Base-by-base conservation (phyloP, 1,140 invertebrate genomes). In the Drosophila elegans region DNA sequence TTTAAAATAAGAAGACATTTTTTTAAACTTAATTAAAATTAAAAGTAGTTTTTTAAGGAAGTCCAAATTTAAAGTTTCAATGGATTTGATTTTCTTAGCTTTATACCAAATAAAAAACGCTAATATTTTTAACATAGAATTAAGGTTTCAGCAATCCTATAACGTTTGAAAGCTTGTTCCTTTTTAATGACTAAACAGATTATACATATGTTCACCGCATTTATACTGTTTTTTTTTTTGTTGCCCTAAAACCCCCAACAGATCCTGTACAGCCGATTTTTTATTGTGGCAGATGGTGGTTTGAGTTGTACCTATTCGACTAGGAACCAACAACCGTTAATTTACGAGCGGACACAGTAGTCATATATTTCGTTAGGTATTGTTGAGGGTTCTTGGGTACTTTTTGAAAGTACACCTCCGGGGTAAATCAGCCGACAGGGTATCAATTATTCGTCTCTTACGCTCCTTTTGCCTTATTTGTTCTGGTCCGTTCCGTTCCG, bases 361-460 rank as follows among this genome's bases (percentile, higher is more conserved):
- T 52, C 49, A 36, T 21, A 36, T 36, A 34, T 34, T 52, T 21
- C 16, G 49, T 2, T 52, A 13, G 7, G 48, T 5, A 51, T 36
- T 51, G 48, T 36, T 51, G 13, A 51, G 29, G 29, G 48, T 36
- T 51, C 32, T 16, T 10, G 9, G 13, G 13, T 11, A 5, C 29
- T 16, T 46, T 51, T 60, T 5, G 12, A 41, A 42, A 10, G 25
- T 11, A 21, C 7, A 11, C 48, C 36, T 49, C 32, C 10, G 10
- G 49, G 34, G 3, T n/a, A 62, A 32, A 21, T 12, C 51, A 10
- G 27, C 38, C 27, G 27, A 41, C 38, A 53, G 34, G 16, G 49
- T 62, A 53, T 42, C 38, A 62, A 53, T 42, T 42, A 53, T 62
- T 52, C 48, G 59, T 12, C 59, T 52, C 29, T 7, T 38, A 11